Percentiles rank a stretch among this genome's conserved stretches.
These are phyloP conservation scores for Xyrichtys novacula DNA, from an alignment of 2,797 vertebrate species.

Conservation along the genomic window DNA sequence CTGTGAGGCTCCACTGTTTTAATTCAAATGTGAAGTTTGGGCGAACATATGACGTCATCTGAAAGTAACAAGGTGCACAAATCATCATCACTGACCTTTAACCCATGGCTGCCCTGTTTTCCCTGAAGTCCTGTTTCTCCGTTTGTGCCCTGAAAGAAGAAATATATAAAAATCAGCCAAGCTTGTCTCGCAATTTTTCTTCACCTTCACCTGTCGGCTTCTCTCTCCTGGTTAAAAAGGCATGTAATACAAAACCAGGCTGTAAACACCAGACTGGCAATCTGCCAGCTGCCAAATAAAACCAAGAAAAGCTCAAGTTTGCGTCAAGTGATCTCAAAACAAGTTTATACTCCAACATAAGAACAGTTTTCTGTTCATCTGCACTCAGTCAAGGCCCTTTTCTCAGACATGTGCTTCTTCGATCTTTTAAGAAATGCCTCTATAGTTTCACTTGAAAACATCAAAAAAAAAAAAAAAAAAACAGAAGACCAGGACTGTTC, in stretches of 20 bases:
- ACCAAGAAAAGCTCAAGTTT: too few relatives aligned
- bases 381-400: too few relatives aligned
- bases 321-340: background rate
- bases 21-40: conserved; percentile 16
- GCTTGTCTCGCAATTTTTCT: conserved; percentile 16
- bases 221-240: background rate
- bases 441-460: too few relatives aligned
- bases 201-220: background rate
- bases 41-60: conserved; percentile 51
- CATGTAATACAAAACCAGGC: conserved; percentile 10
- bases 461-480: too few relatives aligned
- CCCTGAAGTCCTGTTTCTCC: conserved; percentile 84
- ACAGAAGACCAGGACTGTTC: too few relatives aligned
- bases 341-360: background rate
- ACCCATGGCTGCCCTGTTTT: conserved; percentile 80
- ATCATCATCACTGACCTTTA: conserved; percentile 84
- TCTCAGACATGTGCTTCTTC: too few relatives aligned
- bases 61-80: conserved; percentile 27
- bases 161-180: conserved; percentile 49
- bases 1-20: conserved; percentile 28
- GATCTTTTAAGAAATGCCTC: too few relatives aligned
- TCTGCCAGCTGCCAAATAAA: too few relatives aligned
- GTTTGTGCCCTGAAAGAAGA: conserved; percentile 80
- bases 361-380: too few relatives aligned
- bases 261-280: too few relatives aligned